Evolutionary conservation across 2,888 invertebrate species (phyloP), one percentile per base, ranked within the genome.

Genomic region (Dermolepida albohirtum): DNA sequence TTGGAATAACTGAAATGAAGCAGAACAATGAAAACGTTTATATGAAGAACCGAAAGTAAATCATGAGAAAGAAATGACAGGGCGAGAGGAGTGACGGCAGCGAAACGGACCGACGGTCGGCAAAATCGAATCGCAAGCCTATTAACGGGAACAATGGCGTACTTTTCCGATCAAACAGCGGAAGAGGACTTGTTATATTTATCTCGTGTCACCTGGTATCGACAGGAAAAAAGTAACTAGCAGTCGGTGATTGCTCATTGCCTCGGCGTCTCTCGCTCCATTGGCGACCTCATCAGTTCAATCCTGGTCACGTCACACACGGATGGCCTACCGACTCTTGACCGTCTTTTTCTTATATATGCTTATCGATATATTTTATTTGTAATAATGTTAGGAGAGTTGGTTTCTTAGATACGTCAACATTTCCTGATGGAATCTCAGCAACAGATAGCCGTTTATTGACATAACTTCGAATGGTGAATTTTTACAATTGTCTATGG

Each of bases 201-300:
- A 71, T 73, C 72, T 71, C 69, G 66, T 72, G 72, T 71, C 73
- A 73, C 73, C 72, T 73, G 72, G 57, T 71, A 73, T 73, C 71
- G 72, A 68, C 72, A 71, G 73, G 72, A 54, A 73, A 73, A 72
- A 70, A 72, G 69, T 70, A 72, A 72, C 70, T 68, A 51, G 29
- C 52, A 10, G 17, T 43, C 49, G 49, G 49, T 40, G 63, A 51
- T 52, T 51, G 51, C 64, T 64, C 51, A 51, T 52, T 64, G 57
- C 57, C 40, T 44, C 44, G n/a, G 57, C 27, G 7, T 44, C 8
- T 14, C 44, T 27, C 57, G 44, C 57, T 57, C 16, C 57, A 57
- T 57, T 57, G 57, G 57, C 44, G 43, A 43, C 57, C 57, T 57
- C 57, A 57, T 57, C 57, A 57, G 57, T 44, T 57, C 43, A 44